These are phyloP conservation scores for Caenorhabditis virilis DNA, from an alignment of 2,888 invertebrate genomes.

Conservation along the genomic window DNA sequence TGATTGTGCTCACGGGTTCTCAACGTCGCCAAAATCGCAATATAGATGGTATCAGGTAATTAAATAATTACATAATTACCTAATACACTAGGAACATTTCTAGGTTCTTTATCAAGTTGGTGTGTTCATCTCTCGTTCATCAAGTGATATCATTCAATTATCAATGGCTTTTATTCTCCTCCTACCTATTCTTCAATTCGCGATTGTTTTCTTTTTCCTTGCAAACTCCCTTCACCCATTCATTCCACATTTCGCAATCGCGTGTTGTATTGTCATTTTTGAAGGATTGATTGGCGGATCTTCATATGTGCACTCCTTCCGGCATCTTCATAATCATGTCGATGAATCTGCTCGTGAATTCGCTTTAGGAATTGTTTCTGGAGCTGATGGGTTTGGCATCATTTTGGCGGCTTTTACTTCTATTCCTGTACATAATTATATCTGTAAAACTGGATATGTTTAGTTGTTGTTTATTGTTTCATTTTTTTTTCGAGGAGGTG, in stretches of 20 bases:
- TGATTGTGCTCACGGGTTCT: slow-evolving; percentile 68
- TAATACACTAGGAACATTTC: too few species aligned
- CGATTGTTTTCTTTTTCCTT: not conserved
- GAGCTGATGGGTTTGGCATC: slow-evolving; percentile 2
- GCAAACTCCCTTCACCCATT: not conserved
- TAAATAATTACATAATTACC: too few species aligned
- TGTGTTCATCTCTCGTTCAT: slow-evolving; percentile 13
- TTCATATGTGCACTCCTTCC: slow-evolving; percentile 1
- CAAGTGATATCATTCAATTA: slow-evolving; percentile 9
- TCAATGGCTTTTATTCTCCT: not conserved
- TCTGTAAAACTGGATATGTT: too few species aligned
- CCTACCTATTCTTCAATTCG: slow-evolving; percentile 1
- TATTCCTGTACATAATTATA: slow-evolving; percentile 4
- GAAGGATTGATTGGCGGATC: slow-evolving; percentile 4
- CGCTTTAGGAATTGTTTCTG: not conserved
- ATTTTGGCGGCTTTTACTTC: slow-evolving; percentile 2
- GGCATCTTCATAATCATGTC: slow-evolving; percentile 4
- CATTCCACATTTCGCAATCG: not conserved
- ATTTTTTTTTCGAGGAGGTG: too few species aligned
- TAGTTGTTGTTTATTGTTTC: too few species aligned
- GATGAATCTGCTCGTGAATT: not conserved
- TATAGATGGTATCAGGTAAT: slow-evolving; percentile 81
- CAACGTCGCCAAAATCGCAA: slow-evolving; percentile 70
- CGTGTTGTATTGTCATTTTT: not conserved
- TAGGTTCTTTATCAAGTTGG: slow-evolving; percentile 24